A percentile compares a stretch with the other conserved stretches of the same genome.
Conservation (phyloP, 2,888 invertebrate genomes). For the Lycia hirtaria region DNA sequence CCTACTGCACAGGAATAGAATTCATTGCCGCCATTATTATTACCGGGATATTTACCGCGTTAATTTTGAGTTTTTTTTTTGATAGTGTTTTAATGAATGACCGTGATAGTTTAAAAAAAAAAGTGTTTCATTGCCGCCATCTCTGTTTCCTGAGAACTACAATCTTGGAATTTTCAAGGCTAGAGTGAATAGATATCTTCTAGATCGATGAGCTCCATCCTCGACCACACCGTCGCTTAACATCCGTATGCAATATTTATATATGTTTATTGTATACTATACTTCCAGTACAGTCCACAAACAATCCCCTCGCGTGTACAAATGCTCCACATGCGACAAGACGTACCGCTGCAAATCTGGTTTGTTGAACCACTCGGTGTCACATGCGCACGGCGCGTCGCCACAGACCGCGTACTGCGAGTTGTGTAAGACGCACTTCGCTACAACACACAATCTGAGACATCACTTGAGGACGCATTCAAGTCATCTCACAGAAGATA, state of each 20-base stretch:
- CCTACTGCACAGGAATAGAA: too few species aligned
- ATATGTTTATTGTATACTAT: not conserved
- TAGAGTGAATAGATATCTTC: too few species aligned
- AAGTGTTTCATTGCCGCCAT: too few species aligned
- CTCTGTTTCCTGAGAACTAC: too few species aligned
- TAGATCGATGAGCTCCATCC: too few species aligned
- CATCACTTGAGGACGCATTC: constrained; percentile 55
- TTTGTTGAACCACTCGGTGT: constrained; percentile 34
- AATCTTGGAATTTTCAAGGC: too few species aligned
- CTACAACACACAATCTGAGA: constrained; percentile 20
- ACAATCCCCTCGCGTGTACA: constrained; percentile 50
- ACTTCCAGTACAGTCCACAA: constrained; percentile 56
- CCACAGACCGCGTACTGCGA: constrained; percentile 52
- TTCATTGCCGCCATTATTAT: too few species aligned
- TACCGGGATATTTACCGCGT: too few species aligned
- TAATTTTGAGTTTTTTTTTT: too few species aligned
- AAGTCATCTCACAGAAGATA: constrained; percentile 44
- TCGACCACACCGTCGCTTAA: too few species aligned
- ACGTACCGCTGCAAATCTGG: constrained; percentile 57
- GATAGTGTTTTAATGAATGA: too few species aligned
- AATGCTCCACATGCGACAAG: constrained; percentile 55
- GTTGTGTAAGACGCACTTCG: constrained; percentile 53
- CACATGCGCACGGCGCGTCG: constrained; percentile 49
- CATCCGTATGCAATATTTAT: not conserved
- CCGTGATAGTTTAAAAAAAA: too few species aligned